These are phyloP conservation scores for Girardinus metallicus DNA, from an alignment of 2,797 vertebrate species.

Conservation along the genomic window DNA sequence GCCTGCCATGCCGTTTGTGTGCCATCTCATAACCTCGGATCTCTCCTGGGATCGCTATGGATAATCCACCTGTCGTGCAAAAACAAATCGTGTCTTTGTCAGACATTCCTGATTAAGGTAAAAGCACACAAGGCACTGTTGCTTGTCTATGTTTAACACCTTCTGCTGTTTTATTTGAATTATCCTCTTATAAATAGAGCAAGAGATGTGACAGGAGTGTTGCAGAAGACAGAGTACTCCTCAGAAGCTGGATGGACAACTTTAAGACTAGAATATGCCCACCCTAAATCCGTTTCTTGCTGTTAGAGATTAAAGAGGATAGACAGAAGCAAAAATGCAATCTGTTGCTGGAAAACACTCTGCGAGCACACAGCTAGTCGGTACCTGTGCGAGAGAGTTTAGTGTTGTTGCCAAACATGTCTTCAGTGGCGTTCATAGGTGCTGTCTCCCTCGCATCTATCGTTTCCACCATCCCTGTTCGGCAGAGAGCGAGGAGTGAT, in stretches of 20 bases:
- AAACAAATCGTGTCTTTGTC: conserved; percentile 12
- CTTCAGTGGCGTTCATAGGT: conserved; percentile 77
- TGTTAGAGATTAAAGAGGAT: conserved; percentile 9
- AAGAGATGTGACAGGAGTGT: background rate
- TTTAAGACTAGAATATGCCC: conserved; percentile 16
- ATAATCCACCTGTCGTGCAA: conserved; percentile 85
- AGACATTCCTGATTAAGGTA: background rate
- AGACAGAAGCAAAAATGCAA: conserved; percentile 5
- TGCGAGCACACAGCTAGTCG: conserved; percentile 8
- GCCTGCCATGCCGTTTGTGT: conserved; percentile 89
- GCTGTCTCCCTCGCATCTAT: conserved; percentile 94
- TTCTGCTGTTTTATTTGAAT: conserved; percentile 5
- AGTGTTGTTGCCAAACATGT: conserved; percentile 90
- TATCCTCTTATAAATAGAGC: background rate
- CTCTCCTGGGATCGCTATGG: conserved; percentile 95
- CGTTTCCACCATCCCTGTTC: conserved; percentile 87
- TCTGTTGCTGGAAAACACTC: conserved; percentile 23
- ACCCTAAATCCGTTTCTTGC: conserved; percentile 26
- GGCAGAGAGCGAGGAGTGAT: conserved; percentile 31
- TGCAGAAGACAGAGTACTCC: conserved; percentile 10
- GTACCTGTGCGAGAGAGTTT: conserved; percentile 87
- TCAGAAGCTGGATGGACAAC: background rate
- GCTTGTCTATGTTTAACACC: background rate
- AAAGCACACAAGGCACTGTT: background rate
- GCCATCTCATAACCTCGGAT: conserved; percentile 94